A percentile compares a stretch with the other conserved stretches of the same genome.
These are phyloP conservation scores for Phylloscopus trochilus DNA, from an alignment of 2,113 vertebrate genomes.

Conservation along the genomic window DNA sequence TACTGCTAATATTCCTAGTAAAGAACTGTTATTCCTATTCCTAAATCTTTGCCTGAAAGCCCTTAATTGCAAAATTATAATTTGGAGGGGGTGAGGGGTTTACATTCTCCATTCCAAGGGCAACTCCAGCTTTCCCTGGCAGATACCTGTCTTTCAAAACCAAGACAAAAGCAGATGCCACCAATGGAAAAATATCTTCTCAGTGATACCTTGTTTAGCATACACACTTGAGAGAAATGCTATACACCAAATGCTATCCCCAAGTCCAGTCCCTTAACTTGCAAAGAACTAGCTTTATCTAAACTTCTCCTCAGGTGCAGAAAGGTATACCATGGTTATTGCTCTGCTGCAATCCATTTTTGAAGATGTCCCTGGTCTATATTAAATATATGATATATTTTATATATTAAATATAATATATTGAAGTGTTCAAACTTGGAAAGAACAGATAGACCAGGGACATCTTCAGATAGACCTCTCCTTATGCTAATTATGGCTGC, in stretches of 20 bases:
- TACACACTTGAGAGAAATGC: neutral
- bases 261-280: neutral
- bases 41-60: too few relatives aligned
- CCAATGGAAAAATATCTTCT: neutral
- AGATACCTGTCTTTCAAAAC: too few relatives aligned
- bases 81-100: too few relatives aligned
- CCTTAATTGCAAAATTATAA: too few relatives aligned
- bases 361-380: neutral
- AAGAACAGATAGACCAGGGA: too few relatives aligned
- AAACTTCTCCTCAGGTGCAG: neutral
- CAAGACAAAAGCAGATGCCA: neutral
- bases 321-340: neutral
- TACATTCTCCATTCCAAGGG: too few relatives aligned
- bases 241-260: neutral
- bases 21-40: too few relatives aligned
- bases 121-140: too few relatives aligned
- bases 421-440: too few relatives aligned
- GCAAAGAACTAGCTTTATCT: neutral
- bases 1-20: too few relatives aligned
- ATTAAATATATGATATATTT: too few relatives aligned
- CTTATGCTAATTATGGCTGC: neutral
- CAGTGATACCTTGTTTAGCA: neutral
- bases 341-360: neutral
- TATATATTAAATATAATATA: too few relatives aligned
- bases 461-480: neutral